Evolutionary conservation across 2,113 vertebrate genomes (phyloP).

Genomic region (Hippocampus zosterae): DNA sequence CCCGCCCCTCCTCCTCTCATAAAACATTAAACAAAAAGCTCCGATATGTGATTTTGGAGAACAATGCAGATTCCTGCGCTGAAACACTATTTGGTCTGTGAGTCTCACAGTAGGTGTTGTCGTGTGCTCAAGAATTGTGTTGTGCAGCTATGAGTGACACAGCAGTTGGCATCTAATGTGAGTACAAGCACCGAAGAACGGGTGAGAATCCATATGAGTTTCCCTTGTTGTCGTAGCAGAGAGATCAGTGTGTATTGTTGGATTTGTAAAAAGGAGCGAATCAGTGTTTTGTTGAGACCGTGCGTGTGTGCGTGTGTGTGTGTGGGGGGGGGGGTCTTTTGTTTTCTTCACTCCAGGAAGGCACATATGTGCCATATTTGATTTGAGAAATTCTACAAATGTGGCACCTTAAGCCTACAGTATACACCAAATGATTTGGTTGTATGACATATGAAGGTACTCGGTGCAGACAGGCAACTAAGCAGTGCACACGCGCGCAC

Average conservation of each 20-base stretch:
- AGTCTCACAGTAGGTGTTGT: conserved; percentile 46
- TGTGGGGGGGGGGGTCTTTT: conserved; percentile 14
- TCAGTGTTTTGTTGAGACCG: conserved; percentile 3
- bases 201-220: conserved; percentile 58
- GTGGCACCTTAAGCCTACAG: conserved; percentile 13
- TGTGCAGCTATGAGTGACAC: conserved; percentile 54
- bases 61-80: background rate
- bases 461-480: background rate
- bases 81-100: conserved; percentile 27
- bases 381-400: conserved; percentile 44
- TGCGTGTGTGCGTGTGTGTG: background rate
- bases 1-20: background rate
- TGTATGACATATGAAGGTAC: conserved; percentile 10
- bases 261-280: background rate
- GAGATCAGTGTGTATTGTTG: conserved; percentile 16
- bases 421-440: conserved; percentile 7
- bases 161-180: conserved; percentile 49
- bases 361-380: conserved; percentile 33
- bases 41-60: conserved; percentile 35
- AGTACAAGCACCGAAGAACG: conserved; percentile 40
- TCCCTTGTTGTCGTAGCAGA: conserved; percentile 38
- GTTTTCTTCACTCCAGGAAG: conserved; percentile 35
- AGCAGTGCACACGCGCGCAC: background rate
- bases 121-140: conserved; percentile 54
- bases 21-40: conserved; percentile 11